A percentile compares a stretch with the other conserved stretches of the same genome.
Conservation (phyloP, 2,113 vertebrate species). For the Dicrurus megarhynchus region DNA sequence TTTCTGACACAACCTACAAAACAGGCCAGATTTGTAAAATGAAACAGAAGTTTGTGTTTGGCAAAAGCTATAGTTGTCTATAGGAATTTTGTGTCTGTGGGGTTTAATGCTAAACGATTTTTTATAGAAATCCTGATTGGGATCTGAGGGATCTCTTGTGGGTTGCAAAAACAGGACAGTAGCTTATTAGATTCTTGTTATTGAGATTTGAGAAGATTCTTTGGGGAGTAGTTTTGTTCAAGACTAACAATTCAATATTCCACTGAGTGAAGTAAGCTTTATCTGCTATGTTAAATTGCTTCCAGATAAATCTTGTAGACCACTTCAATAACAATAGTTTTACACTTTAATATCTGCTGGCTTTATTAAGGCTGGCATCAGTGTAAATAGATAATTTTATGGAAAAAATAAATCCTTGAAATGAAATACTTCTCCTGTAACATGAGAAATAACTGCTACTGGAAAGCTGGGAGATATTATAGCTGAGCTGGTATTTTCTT, state of each 20-base stretch:
- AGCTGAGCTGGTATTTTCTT: background rate
- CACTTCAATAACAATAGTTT: background rate
- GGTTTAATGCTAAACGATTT: background rate
- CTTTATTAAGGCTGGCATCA: conserved; percentile 21
- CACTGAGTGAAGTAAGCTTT: background rate
- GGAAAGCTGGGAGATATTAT: background rate
- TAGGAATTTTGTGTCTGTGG: background rate
- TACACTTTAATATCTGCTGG: conserved; percentile 8
- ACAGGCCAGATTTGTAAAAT: background rate
- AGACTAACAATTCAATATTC: background rate
- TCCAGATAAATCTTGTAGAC: conserved; percentile 1
- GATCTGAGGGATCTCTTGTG: background rate
- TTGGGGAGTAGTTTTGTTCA: background rate
- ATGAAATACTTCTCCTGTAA: background rate
- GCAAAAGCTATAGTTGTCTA: background rate
- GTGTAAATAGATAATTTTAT: conserved; percentile 1
- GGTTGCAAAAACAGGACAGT: background rate
- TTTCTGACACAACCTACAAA: background rate
- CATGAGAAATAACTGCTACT: background rate
- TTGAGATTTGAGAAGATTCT: background rate
- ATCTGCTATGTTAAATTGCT: background rate
- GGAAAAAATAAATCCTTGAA: conserved; percentile 7
- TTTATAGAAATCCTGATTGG: background rate
- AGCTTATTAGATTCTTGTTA: conserved; percentile 20
- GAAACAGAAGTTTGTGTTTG: background rate